phyloP scores from a whole-genome alignment of 2,113 vertebrate genomes.

The Clarias macrocephalus region DNA sequence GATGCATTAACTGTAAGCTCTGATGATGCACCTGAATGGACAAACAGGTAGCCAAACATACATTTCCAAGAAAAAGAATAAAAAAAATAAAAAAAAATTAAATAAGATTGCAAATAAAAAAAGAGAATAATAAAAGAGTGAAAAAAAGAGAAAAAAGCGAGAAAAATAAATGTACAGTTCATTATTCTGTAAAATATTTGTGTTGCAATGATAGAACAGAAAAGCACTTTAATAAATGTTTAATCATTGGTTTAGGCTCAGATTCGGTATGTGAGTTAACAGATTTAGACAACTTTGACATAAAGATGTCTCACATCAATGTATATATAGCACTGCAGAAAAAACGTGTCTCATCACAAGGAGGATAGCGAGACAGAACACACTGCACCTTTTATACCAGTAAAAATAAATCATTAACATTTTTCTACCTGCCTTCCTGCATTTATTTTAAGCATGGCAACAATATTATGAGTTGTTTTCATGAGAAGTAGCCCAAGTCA shows the following conservation, averaged over 20 bases:
- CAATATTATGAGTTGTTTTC: slow-evolving; percentile 39
- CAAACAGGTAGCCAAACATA: slow-evolving; percentile 63
- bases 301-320: slow-evolving; percentile 66
- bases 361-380: slow-evolving; percentile 66
- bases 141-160: not conserved
- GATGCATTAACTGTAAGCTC: slow-evolving; percentile 72
- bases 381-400: slow-evolving; percentile 81
- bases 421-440: slow-evolving; percentile 66
- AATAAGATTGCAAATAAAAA: not conserved
- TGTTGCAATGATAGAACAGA: slow-evolving; percentile 76
- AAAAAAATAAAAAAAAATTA: not conserved
- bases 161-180: slow-evolving; percentile 74
- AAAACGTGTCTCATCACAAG: slow-evolving; percentile 67
- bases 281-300: slow-evolving; percentile 64
- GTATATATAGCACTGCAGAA: slow-evolving; percentile 74
- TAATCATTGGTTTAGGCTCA: slow-evolving; percentile 77
- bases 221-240: slow-evolving; percentile 84
- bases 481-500: slow-evolving; percentile 34
- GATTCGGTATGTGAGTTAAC: slow-evolving; percentile 76
- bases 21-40: slow-evolving; percentile 64
- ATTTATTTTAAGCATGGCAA: slow-evolving; percentile 22
- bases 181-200: slow-evolving; percentile 78
- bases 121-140: not conserved
- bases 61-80: slow-evolving; percentile 7
- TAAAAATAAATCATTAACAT: slow-evolving; percentile 84